Evolutionary conservation across 2,797 vertebrate species (phyloP).

Genomic region (Zalophus californianus): DNA sequence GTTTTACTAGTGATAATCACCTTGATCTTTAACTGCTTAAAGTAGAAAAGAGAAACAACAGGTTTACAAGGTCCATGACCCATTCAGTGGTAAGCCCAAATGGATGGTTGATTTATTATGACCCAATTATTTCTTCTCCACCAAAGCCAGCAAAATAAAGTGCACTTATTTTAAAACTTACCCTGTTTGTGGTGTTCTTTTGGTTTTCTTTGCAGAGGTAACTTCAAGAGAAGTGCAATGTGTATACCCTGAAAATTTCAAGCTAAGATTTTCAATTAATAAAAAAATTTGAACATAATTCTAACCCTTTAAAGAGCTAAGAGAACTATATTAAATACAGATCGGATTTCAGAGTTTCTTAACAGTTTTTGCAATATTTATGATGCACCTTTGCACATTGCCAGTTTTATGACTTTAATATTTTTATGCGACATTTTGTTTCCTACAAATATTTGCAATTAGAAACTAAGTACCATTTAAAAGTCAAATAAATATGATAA

Average conservation of each 20-base stretch:
- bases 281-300: neutral
- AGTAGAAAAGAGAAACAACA: constrained; percentile 56
- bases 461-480: constrained; percentile 53
- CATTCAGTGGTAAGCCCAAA: neutral
- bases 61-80: neutral
- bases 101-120: constrained; percentile 44
- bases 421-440: constrained; percentile 23
- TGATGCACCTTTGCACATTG: neutral
- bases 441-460: neutral
- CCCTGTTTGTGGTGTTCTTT: neutral
- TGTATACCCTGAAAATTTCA: neutral
- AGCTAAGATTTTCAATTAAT: constrained; percentile 56
- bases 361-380: constrained; percentile 26
- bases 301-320: constrained; percentile 26
- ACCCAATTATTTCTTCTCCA: constrained; percentile 24
- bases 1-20: constrained; percentile 23
- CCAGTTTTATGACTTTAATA: constrained; percentile 56
- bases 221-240: neutral
- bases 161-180: constrained; percentile 28
- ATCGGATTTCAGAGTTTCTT: neutral
- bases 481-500: constrained; percentile 49
- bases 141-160: constrained; percentile 35
- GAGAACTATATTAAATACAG: neutral
- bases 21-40: neutral
- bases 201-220: constrained; percentile 27